Conservation (phyloP, 2,797 vertebrate species). For the Sebastolobus altivelis region DNA sequence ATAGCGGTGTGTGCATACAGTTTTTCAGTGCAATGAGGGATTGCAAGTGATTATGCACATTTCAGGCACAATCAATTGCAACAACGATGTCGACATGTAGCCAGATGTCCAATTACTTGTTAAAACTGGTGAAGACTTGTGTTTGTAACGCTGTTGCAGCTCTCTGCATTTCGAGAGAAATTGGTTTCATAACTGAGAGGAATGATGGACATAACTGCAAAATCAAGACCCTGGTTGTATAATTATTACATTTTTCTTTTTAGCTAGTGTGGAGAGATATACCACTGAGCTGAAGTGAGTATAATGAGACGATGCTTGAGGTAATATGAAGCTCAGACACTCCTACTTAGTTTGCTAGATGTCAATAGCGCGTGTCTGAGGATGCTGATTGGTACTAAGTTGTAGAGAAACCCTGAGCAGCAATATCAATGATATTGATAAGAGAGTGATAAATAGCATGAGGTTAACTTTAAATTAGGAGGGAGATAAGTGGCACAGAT, state of each 20-base stretch:
- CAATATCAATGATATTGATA: constrained; percentile 32
- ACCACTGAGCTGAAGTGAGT: constrained; percentile 17
- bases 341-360: constrained; percentile 34
- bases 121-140: background rate
- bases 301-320: constrained; percentile 34
- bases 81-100: background rate
- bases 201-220: background rate
- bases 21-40: background rate
- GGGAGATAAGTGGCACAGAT: constrained; percentile 21
- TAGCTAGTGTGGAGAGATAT: background rate
- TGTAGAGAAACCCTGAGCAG: constrained; percentile 6
- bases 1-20: background rate
- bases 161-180: background rate
- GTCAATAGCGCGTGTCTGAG: constrained; percentile 34
- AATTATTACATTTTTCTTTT: background rate
- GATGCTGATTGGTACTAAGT: constrained; percentile 35
- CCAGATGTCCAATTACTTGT: background rate
- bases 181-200: background rate
- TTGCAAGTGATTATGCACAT: background rate
- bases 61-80: background rate
- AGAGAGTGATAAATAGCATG: constrained; percentile 32
- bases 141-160: background rate
- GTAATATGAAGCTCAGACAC: constrained; percentile 40
- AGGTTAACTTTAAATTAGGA: constrained; percentile 35
- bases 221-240: background rate